A percentile compares a stretch with the other conserved stretches of the same genome.
Evolutionary conservation across 2,113 vertebrate genomes (phyloP).

Genomic region (Chaetorhynchus papuensis): DNA sequence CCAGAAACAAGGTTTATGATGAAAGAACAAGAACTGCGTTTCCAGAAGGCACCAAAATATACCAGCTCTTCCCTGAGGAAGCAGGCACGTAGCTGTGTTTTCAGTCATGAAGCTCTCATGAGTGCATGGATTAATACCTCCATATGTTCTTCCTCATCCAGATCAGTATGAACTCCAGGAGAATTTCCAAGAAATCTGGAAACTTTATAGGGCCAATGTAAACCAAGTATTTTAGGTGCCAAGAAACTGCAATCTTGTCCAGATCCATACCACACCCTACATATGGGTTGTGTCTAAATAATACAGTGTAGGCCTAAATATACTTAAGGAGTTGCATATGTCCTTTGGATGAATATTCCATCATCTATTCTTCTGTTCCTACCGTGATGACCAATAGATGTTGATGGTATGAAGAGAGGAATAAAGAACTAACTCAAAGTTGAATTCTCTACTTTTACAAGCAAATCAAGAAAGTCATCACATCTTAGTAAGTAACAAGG

Average conservation of each 20-base stretch:
- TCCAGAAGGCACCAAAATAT: not conserved
- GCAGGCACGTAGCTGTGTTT: not conserved
- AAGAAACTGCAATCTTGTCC: constrained; percentile 27
- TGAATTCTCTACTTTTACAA: not conserved
- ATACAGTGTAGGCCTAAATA: not conserved
- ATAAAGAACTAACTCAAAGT: not conserved
- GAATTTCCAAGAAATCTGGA: constrained; percentile 53
- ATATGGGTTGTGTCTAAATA: constrained; percentile 50
- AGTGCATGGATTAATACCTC: not conserved
- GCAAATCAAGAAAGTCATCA: not conserved
- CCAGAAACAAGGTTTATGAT: not conserved
- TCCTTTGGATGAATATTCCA: not conserved
- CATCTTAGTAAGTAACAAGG: not conserved
- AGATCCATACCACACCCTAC: constrained; percentile 29
- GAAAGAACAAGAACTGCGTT: not conserved
- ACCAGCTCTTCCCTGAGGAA: not conserved
- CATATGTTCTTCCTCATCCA: constrained; percentile 11
- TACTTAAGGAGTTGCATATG: constrained; percentile 20
- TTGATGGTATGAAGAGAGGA: not conserved
- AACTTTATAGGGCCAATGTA: constrained; percentile 22
- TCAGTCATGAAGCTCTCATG: not conserved
- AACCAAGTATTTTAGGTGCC: constrained; percentile 22
- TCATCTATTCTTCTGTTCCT: not conserved
- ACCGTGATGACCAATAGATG: not conserved
- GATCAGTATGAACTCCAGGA: constrained; percentile 27